Percentiles rank a stretch among this genome's conserved stretches.
These are phyloP conservation scores for Arctia plantaginis DNA, from an alignment of 2,888 invertebrate species.

Conservation along the genomic window DNA sequence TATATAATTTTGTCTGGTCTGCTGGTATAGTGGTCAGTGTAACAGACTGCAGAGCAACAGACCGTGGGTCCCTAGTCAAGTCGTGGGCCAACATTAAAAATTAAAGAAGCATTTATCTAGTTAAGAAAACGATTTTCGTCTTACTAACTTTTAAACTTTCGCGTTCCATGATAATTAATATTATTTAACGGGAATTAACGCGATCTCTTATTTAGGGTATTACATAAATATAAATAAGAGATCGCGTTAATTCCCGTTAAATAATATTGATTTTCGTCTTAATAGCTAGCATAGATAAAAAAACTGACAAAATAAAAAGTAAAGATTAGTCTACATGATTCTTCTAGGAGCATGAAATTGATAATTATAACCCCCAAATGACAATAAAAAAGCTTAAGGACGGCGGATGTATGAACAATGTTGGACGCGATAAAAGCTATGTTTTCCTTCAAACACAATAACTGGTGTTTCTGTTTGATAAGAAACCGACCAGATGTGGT, in stretches of 20 bases:
- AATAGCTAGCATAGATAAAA: neutral
- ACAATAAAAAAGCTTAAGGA: conserved; percentile 67
- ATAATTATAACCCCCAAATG: conserved; percentile 43
- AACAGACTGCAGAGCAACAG: no score
- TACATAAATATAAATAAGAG: no score
- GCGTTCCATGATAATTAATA: no score
- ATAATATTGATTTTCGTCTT: no score
- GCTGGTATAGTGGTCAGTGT: no score
- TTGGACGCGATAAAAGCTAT: conserved; percentile 68
- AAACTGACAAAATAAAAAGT: neutral
- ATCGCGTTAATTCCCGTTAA: no score
- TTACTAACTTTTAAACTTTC: no score
- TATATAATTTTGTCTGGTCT: no score
- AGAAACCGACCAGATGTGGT: conserved; percentile 79
- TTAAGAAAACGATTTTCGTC: neutral
- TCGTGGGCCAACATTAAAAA: neutral
- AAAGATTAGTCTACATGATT: neutral
- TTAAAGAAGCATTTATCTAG: neutral
- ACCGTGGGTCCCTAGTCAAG: no score
- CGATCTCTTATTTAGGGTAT: no score
- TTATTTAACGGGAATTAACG: no score
- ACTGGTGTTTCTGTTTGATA: conserved; percentile 77
- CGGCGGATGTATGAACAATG: conserved; percentile 78
- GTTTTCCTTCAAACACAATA: conserved; percentile 79
- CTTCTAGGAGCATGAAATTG: neutral